Evolutionary conservation across 2,888 invertebrate species (phyloP).

Genomic region (Agriopis marginaria): DNA sequence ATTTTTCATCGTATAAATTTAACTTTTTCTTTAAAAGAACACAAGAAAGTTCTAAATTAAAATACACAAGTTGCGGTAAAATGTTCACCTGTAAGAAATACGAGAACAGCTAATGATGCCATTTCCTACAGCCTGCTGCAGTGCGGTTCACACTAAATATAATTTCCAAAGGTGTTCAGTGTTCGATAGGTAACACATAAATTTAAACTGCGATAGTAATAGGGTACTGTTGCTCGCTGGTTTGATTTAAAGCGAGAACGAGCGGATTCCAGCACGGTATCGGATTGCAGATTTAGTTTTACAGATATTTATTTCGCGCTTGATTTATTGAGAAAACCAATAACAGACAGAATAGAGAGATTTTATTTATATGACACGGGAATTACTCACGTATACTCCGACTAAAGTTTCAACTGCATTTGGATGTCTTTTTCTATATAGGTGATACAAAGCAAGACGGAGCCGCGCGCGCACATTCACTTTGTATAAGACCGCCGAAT

Average conservation of each 20-base stretch:
- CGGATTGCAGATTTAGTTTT: constrained; percentile 55
- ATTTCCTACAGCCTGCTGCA: constrained; percentile 78
- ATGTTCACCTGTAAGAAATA: constrained; percentile 76
- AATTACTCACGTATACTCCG: no score
- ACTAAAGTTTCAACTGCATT: no score
- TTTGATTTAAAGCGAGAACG: constrained; percentile 72
- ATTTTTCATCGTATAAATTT: neutral
- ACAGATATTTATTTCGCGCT: constrained; percentile 23
- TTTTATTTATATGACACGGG: no score
- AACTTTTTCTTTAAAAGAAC: constrained; percentile 29
- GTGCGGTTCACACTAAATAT: constrained; percentile 77
- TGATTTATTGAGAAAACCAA: constrained; percentile 17
- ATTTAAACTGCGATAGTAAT: constrained; percentile 77
- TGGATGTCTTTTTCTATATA: no score
- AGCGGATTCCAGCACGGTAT: constrained; percentile 64
- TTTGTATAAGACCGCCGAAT: no score
- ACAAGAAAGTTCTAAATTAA: constrained; percentile 52
- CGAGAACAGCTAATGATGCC: constrained; percentile 81
- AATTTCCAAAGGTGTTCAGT: constrained; percentile 77
- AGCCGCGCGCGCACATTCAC: no score
- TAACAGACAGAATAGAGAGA: neutral
- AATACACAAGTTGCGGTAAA: constrained; percentile 69
- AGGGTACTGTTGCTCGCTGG: constrained; percentile 66
- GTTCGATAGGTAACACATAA: constrained; percentile 81
- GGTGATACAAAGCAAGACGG: no score